Evolutionary conservation across 2,888 invertebrate genomes (phyloP), one percentile per base, ranked within the genome.

Genomic region (Abrostola tripartita): DNA sequence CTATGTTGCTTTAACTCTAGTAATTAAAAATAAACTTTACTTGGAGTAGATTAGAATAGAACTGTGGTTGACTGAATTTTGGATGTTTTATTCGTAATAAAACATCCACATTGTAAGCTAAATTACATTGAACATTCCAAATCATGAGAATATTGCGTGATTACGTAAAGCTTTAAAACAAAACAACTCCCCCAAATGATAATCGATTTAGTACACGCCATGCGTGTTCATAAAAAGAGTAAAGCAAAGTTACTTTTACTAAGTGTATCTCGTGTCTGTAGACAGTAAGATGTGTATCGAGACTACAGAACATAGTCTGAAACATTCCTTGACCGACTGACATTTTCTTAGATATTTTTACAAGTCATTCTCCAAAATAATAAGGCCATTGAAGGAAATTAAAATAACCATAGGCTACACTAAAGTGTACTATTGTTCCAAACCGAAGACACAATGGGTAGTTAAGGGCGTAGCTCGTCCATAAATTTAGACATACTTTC

Each of bases 401-500:
- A 71, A 78, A 79, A 68, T 71, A 72, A 76, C 66, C 78, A 78
- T 68, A 78, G 76, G 67, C 61, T 57, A 71, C 52, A 67, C 68
- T 62, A 55, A 61, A 66, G 53, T 61, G 36, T 59, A 61, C 81
- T 74, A 81, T 79, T 81, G 81, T 79, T 78, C 65, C 64, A 66
- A 57, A 51, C 47, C 51, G 56, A 62, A 58, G 61, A 78, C 68
- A 79, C 79, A 81, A 79, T 79, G 58, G 79, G 74, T 71, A 64
- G 74, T 79, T 79, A 81, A 78, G 70, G 81, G 77, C 75, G 78
- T 68, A 71, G 54, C 71, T 79, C 71, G 62, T 68, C 79, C 76
- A 81, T 78, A 78, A 76, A 83, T 79, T 84, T 75, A 80, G 84
- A 75, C 78, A 79, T 81, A 82, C 83, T 84, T 84, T 83, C 83